Conservation (phyloP, 2,888 invertebrate species). For the Emmelina monodactyla region DNA sequence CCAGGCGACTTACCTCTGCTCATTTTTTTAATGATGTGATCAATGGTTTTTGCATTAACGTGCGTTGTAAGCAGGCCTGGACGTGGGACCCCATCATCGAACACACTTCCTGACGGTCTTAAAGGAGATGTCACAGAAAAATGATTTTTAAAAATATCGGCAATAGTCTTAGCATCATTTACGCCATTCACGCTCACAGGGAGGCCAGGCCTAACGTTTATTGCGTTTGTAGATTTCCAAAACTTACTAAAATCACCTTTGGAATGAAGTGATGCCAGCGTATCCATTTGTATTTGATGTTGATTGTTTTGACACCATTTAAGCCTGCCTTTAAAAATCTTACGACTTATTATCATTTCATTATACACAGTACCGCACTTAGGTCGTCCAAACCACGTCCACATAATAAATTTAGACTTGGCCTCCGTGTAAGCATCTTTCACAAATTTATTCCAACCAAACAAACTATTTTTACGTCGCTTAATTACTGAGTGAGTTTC, state of each 20-base stretch:
- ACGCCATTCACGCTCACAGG: slow-evolving; percentile 11
- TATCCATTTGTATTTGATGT: slow-evolving; percentile 9
- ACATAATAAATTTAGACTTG: slow-evolving; percentile 11
- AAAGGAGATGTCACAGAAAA: slow-evolving; percentile 4
- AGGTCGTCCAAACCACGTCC: slow-evolving; percentile 13
- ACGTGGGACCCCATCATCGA: too few species aligned
- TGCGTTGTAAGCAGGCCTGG: background rate
- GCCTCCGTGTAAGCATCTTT: slow-evolving; percentile 14
- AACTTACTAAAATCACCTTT: slow-evolving; percentile 9
- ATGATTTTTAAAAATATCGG: slow-evolving; percentile 6
- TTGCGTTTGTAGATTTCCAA: slow-evolving; percentile 11
- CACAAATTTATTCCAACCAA: slow-evolving; percentile 17
- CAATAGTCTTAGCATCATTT: slow-evolving; percentile 4
- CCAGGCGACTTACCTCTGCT: slow-evolving; percentile 1
- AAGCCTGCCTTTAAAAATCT: too few species aligned
- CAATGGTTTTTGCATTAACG: background rate
- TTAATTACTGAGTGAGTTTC: background rate
- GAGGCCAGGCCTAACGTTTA: slow-evolving; percentile 5
- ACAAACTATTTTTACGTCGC: background rate
- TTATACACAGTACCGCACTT: slow-evolving; percentile 4
- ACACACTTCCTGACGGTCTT: too few species aligned
- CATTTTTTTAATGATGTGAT: background rate
- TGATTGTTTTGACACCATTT: background rate
- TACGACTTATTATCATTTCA: too few species aligned
- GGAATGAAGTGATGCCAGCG: slow-evolving; percentile 7